Base-by-base conservation (phyloP, 2,797 vertebrate species). In the Characodon lateralis region DNA sequence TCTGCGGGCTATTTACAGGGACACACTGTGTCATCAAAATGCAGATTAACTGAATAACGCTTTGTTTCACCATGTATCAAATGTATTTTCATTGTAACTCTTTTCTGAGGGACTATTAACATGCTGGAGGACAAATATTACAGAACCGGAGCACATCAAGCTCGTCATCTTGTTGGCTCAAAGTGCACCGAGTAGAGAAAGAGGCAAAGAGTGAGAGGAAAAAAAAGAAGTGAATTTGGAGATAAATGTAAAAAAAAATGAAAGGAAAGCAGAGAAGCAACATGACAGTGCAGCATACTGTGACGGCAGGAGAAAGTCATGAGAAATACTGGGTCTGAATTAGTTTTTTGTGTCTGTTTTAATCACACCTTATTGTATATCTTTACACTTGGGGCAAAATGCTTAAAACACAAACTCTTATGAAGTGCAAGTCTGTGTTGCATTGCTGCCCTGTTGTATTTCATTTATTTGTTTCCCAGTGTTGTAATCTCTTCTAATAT, bases 311-410 rank as follows among this genome's bases (percentile, higher is more conserved):
- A 77, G 69, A 85, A 84, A 82, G 79, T 88, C 65, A 51, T 43
- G 53, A 77, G 72, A 71, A 83, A 81, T 84, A 83, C 72, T 0
- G 22, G 79, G 85, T 79, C 75, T 61, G 83, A 81, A 69, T 85
- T 71, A 79, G 77, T 83, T 87, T 81, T 43, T n/a, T 79, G 58
- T 76, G 87, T 91, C 86, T 81, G 72, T 84, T 92, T 92, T 89
- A 92, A 92, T 94, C 83, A 90, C 76, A 87, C 78, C 58, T 74
- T 63, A n/a, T 83, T 87, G 76, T 84, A 77, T 61, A 79, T 85
- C n/a, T 85, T 69, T 73, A 24, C 73, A 90, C 84, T 83, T 78
- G 70, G 84, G 76, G 81, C 72, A 71, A 78, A 77, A 77, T 74
- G 81, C 55, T 80, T 83, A 76, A 92, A 87, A 93, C 83, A 89